phyloP scores from a whole-genome alignment of 2,888 invertebrate genomes.

The Lepidochrysops patricia region DNA sequence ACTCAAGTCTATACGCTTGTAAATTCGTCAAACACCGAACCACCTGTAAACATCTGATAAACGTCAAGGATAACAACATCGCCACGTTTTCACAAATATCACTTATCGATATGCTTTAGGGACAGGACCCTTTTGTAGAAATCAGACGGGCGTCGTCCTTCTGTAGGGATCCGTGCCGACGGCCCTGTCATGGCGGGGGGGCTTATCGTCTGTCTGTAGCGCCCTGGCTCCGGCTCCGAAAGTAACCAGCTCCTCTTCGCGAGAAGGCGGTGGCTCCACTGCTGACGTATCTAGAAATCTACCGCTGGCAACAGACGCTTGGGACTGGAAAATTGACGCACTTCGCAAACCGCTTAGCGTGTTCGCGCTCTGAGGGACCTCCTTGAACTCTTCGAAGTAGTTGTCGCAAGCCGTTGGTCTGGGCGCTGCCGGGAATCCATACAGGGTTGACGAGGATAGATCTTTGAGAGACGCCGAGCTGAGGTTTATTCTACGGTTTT shows the following conservation, averaged over 20 bases:
- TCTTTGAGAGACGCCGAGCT: slow-evolving; percentile 76
- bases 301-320: slow-evolving; percentile 78
- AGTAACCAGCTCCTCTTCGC: slow-evolving; percentile 82
- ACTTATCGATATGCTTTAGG: slow-evolving; percentile 69
- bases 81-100: slow-evolving; percentile 35
- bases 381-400: slow-evolving; percentile 72
- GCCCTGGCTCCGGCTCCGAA: slow-evolving; percentile 77
- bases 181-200: slow-evolving; percentile 57
- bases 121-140: slow-evolving; percentile 39
- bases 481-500: slow-evolving; percentile 62
- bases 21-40: slow-evolving; percentile 56
- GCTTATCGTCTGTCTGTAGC: slow-evolving; percentile 37
- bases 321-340: slow-evolving; percentile 67
- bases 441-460: slow-evolving; percentile 69
- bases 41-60: slow-evolving; percentile 14
- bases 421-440: slow-evolving; percentile 79
- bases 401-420: slow-evolving; percentile 76
- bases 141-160: slow-evolving; percentile 76
- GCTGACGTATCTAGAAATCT: slow-evolving; percentile 81
- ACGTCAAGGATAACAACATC: slow-evolving; percentile 11
- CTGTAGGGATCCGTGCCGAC: slow-evolving; percentile 72
- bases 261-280: slow-evolving; percentile 76
- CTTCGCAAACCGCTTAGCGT: slow-evolving; percentile 63
- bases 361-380: slow-evolving; percentile 70
- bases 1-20: slow-evolving; percentile 55